Conservation (phyloP, 2,888 invertebrate genomes). For the Ophion ellenae region DNA sequence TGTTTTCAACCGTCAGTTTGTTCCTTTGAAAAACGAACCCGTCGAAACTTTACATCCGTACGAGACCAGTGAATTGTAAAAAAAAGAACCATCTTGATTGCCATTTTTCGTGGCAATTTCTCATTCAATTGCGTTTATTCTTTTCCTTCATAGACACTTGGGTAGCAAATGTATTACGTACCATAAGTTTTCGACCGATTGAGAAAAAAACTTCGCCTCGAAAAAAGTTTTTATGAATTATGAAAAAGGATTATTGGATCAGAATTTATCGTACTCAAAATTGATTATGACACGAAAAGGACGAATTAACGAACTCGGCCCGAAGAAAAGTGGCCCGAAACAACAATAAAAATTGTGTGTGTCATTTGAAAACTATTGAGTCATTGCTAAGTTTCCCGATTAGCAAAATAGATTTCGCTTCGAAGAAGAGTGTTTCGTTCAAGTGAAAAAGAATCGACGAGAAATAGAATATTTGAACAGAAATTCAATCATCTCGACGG, state of each 20-base stretch:
- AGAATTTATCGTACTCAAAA: not conserved
- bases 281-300: no score
- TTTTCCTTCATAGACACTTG: not conserved
- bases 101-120: not conserved
- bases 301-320: not conserved
- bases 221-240: not conserved
- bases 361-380: not conserved
- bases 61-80: not conserved
- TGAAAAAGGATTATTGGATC: constrained; percentile 9
- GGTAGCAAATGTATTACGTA: not conserved
- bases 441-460: not conserved
- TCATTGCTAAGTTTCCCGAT: not conserved
- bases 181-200: not conserved
- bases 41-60: not conserved
- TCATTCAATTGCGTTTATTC: not conserved
- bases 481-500: not conserved
- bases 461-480: not conserved
- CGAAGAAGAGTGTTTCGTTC: not conserved
- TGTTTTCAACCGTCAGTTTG: not conserved
- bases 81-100: not conserved
- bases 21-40: not conserved
- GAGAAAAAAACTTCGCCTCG: not conserved
- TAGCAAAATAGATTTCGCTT: not conserved
- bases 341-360: not conserved
- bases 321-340: not conserved